Percentiles rank a stretch among this genome's conserved stretches.
Conservation (phyloP, 2,797 vertebrate genomes). For the Erpetoichthys calabaricus region DNA sequence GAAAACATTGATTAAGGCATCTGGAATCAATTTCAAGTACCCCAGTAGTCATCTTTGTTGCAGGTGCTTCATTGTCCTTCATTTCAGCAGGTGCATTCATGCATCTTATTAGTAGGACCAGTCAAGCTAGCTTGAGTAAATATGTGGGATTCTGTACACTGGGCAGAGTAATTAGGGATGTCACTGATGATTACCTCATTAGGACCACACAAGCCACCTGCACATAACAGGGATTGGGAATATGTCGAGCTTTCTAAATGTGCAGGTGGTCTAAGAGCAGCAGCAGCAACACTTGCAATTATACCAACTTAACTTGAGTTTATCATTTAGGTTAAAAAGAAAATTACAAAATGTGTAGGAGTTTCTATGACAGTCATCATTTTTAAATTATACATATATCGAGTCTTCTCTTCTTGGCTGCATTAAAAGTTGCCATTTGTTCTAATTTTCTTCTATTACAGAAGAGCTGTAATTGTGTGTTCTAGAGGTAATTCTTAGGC, state of each 20-base stretch:
- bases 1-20: constrained; percentile 8
- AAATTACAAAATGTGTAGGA: no score
- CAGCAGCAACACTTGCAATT: no score
- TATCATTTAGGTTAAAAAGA: no score
- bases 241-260: constrained; percentile 16
- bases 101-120: constrained; percentile 3
- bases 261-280: neutral
- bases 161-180: constrained; percentile 39
- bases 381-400: no score
- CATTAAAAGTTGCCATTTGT: no score
- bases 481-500: no score
- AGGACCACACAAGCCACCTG: constrained; percentile 36
- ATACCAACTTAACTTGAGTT: no score
- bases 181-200: constrained; percentile 43
- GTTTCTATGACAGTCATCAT: no score
- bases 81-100: constrained; percentile 37
- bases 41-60: constrained; percentile 16
- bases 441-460: no score
- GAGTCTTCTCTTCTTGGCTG: no score
- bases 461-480: no score
- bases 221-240: constrained; percentile 27
- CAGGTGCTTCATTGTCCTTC: constrained; percentile 46
- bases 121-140: constrained; percentile 34
- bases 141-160: constrained; percentile 29
- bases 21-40: constrained; percentile 8